Evolutionary conservation across 2,797 vertebrate species (phyloP), one percentile per base, ranked within the genome.

Genomic region (Hippoglossus hippoglossus): DNA sequence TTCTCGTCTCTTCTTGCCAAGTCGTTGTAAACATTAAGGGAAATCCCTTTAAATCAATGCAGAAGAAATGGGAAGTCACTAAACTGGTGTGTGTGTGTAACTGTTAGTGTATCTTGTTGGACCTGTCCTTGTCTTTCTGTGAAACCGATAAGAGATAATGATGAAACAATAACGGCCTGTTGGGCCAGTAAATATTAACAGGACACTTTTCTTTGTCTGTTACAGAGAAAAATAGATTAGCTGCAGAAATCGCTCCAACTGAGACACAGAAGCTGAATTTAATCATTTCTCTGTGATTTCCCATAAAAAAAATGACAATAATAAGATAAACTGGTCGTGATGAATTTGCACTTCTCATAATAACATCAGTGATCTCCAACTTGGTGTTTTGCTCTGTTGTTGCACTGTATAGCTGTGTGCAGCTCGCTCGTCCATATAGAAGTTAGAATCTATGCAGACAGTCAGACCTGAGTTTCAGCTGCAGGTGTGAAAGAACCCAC

Each of bases 11-110:
- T 74, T 57, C 71, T 65, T 64, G 72, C 52, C 73, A 59, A 28
- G 22, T 18, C 22, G 55, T 44, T 63, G 61, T 83, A 86, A 83
- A 87, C 69, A 88, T 89, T 82, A 78, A 86, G 79, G 15, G n/a
- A 63, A 51, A 66, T 62, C 67, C 11, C 66, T 36, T 58, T 13
- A 34, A 44, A 41, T 80, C 78, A 60, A 68, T 59, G 60, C 0
- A 53, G 59, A 78, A 50, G n/a, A 79, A 84, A 59, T 25, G 53
- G 65, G 39, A 59, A 54, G 31, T 65, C 47, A 47, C 49, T 58
- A 58, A 31, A 58, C 18, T 24, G 3, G 16, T 54, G 62, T 58
- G 61, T 70, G 31, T 52, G 28, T 66, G 63, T 52, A 36, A 51
- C 57, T 49, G 34, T 65, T 28, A 26, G 63, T 64, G 47, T 62